phyloP scores from a whole-genome alignment of 1,140 invertebrate species.

The Asbolus verrucosus region DNA sequence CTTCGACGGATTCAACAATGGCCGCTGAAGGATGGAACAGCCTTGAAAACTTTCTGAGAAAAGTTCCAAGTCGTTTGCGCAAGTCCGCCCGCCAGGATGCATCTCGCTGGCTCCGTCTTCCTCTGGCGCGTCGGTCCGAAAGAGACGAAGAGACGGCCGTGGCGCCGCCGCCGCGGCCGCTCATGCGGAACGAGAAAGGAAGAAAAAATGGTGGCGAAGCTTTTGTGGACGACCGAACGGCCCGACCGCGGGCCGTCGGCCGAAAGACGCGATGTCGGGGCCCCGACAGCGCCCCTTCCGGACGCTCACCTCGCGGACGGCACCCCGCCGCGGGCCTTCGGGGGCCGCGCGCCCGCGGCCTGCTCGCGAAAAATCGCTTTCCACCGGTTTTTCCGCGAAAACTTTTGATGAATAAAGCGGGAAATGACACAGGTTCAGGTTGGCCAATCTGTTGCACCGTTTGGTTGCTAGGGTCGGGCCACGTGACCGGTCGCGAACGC shows the following conservation, averaged over 20 bases:
- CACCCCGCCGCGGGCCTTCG: no score
- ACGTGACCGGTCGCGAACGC: background rate
- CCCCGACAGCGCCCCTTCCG: no score
- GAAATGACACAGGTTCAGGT: constrained; percentile 37
- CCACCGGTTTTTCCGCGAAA: constrained; percentile 6
- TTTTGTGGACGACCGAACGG: constrained; percentile 44
- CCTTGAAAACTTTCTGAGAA: constrained; percentile 64
- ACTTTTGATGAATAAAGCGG: constrained; percentile 41
- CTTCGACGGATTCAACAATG: constrained; percentile 63
- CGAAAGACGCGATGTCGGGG: constrained; percentile 7
- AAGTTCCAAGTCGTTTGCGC: constrained; percentile 62
- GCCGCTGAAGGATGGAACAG: constrained; percentile 63
- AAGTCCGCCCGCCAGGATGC: constrained; percentile 42
- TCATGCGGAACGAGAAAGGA: constrained; percentile 54
- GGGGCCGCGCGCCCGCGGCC: no score
- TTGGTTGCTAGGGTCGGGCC: constrained; percentile 11
- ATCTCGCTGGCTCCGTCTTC: constrained; percentile 33
- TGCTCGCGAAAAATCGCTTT: no score
- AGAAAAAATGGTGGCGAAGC: constrained; percentile 59
- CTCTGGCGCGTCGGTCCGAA: constrained; percentile 36
- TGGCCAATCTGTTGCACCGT: constrained; percentile 23
- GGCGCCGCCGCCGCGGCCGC: constrained; percentile 36
- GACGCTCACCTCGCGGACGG: background rate
- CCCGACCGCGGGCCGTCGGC: background rate
- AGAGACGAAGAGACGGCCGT: constrained; percentile 25